phyloP scores from a whole-genome alignment of 2,888 invertebrate species.

The Cristatella mucedo region DNA sequence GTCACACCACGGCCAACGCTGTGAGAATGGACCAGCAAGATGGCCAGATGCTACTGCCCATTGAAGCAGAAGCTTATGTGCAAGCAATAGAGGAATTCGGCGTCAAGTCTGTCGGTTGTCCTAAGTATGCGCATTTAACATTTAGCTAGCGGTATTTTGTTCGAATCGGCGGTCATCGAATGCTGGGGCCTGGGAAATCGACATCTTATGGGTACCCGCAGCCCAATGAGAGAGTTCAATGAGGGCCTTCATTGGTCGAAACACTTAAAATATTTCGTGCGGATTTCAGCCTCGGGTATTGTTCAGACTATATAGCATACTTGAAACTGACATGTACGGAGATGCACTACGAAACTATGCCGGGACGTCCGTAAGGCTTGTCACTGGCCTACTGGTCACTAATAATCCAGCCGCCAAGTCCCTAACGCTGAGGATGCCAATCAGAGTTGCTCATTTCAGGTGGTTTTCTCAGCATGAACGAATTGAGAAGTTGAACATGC shows the following conservation, averaged over 20 bases:
- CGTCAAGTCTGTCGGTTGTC: conserved; percentile 53
- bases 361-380: no score
- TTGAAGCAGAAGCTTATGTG: conserved; percentile 57
- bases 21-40: conserved; percentile 11
- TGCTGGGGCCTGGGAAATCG: background rate
- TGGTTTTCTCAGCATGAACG: conserved; percentile 50
- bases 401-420: no score
- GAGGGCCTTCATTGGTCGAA: no score
- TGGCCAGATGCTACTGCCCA: conserved; percentile 23
- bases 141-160: background rate
- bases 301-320: no score
- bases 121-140: conserved; percentile 36
- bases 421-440: no score
- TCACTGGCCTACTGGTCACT: no score
- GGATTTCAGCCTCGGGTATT: no score
- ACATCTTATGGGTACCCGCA: no score
- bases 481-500: conserved; percentile 68
- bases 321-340: no score
- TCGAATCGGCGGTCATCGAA: background rate
- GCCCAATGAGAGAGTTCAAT: background rate
- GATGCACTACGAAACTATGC: no score
- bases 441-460: conserved; percentile 16
- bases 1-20: no score
- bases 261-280: no score
- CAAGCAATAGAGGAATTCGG: conserved; percentile 53